phyloP scores from a whole-genome alignment of 1,140 invertebrate species.

The Hycleus phaleratus region DNA sequence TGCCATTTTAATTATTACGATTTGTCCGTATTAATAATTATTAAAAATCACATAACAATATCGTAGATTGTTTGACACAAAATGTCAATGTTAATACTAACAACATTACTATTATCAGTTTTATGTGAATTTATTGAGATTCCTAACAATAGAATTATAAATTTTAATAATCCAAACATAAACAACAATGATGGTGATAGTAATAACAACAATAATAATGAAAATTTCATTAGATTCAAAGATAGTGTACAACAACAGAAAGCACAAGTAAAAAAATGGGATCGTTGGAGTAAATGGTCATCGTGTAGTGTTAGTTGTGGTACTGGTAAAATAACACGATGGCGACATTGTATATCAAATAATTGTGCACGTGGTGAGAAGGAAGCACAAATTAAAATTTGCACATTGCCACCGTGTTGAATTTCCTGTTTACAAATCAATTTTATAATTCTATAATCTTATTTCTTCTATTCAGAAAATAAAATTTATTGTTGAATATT shows the following conservation, averaged over 20 bases:
- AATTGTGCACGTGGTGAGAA: slow-evolving; percentile 44
- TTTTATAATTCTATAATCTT: no score
- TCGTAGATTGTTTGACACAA: no score
- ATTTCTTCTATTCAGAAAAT: no score
- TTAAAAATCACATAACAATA: no score
- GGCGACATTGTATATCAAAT: slow-evolving; percentile 43
- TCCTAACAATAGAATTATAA: no score
- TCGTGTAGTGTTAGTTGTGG: slow-evolving; percentile 44
- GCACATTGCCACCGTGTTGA: slow-evolving; percentile 40
- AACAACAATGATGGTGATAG: slow-evolving; percentile 10
- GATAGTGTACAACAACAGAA: slow-evolving; percentile 6
- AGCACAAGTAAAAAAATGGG: slow-evolving; percentile 39
- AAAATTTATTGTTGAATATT: no score
- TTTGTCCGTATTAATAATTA: no score
- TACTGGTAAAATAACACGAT: slow-evolving; percentile 41
- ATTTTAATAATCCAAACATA: no score
- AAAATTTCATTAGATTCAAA: background rate
- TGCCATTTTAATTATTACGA: no score
- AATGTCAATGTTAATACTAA: no score
- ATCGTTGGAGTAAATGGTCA: slow-evolving; percentile 45
- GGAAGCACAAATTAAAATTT: slow-evolving; percentile 46
- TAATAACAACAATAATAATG: slow-evolving; percentile 6
- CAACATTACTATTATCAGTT: no score
- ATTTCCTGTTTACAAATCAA: background rate
- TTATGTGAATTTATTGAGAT: no score